phyloP scores from a whole-genome alignment of 1,140 invertebrate genomes.

The Drosophila pseudoananassae region DNA sequence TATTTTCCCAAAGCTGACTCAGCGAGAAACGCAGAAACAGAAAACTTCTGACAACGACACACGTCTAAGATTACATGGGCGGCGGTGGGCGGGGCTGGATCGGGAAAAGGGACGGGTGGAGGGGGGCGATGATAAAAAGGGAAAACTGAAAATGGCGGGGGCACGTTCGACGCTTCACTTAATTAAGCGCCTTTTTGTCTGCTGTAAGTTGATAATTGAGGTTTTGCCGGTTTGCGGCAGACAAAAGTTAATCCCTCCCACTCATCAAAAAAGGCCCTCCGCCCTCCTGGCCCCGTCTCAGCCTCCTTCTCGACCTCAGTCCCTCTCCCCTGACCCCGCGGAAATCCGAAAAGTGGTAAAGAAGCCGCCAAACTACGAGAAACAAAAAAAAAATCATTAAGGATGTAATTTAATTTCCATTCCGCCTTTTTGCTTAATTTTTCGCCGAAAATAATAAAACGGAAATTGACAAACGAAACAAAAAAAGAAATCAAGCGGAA shows the following conservation, averaged over 20 bases:
- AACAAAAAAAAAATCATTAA: slow-evolving; percentile 18
- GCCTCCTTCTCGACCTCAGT: background rate
- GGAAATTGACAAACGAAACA: background rate
- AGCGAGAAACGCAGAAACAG: slow-evolving; percentile 26
- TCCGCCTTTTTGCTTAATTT: slow-evolving; percentile 6
- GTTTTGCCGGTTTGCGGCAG: slow-evolving; percentile 62
- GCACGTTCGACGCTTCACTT: slow-evolving; percentile 72
- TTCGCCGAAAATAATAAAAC: slow-evolving; percentile 3
- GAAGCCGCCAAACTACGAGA: slow-evolving; percentile 17
- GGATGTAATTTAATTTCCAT: slow-evolving; percentile 26
- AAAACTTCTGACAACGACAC: slow-evolving; percentile 32
- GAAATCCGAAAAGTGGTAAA: slow-evolving; percentile 50
- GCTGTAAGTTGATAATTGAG: slow-evolving; percentile 77
- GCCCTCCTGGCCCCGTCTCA: slow-evolving; percentile 15
- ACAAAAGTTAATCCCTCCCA: slow-evolving; percentile 67
- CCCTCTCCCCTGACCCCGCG: background rate
- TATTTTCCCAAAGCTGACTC: slow-evolving; percentile 35
- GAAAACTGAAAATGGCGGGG: slow-evolving; percentile 57
- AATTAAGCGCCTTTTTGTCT: slow-evolving; percentile 77
- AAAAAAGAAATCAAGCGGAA: background rate
- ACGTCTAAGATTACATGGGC: slow-evolving; percentile 47
- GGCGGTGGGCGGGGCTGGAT: background rate
- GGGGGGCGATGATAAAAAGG: background rate
- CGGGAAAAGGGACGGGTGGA: background rate
- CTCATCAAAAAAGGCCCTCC: slow-evolving; percentile 29